Base-by-base conservation (phyloP, 2,797 vertebrate species). In the Pyrrhura leucotis region DNA sequence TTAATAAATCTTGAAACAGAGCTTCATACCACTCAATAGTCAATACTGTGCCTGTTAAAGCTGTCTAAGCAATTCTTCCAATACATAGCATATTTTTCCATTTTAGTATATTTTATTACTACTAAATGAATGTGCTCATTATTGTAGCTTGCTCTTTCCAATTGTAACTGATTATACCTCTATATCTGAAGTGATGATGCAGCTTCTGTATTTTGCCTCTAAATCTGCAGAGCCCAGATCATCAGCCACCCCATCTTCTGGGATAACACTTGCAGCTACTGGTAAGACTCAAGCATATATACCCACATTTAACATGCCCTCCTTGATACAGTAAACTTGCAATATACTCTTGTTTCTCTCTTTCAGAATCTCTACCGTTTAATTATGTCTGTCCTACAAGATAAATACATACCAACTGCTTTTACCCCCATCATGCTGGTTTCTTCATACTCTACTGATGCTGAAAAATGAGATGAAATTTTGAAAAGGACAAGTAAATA, bases 1-100 rank as follows among this genome's bases (percentile, higher is more conserved):
- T 84, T 95, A 97, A 97, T 95, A 94, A 95, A 96, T 92, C 67
- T 78, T 85, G 35, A 85, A 89, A 81, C 14, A 20, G 18, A 54
- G 59, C 75, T 89, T 42, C 76, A 62, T 69, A 26, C 75, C 78
- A 75, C 59, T 95, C 67, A 62, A 42, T 9, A 87, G 59, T 47
- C 62, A 93, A 39, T 18, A 66, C 28, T 50, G 40, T 80, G 39
- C 45, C 69, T 75, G 28, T 56, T 91, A 88, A 72, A 93, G 18
- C 62, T 2, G 0, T 44, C n/a, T 71, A 65, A 92, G 85, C 56
- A 74, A 56, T 88, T 85, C 83, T 45, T 81, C 75, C 59, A 68
- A 21, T 29, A 48, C 16, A 4, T 7, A 48, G 8, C 10, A 20
- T 9, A 15, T 16, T 61, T 94, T 83, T 62, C 28, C 10, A 39